Evolutionary conservation across 2,797 vertebrate genomes (phyloP), one percentile per base, ranked within the genome.

Genomic region (Momotus momota): DNA sequence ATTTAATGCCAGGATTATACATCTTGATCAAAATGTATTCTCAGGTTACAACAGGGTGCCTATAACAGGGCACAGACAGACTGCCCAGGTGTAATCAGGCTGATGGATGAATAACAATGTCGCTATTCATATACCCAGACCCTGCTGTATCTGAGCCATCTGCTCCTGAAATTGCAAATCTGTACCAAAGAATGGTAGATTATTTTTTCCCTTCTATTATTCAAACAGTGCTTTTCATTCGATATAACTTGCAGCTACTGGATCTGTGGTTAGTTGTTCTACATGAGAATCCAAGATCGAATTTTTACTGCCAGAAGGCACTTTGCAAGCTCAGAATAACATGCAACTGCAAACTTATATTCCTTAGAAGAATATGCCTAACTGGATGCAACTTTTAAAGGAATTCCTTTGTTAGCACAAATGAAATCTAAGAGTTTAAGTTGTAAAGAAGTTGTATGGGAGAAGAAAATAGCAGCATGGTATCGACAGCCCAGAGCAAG

Each of bases 51-150:
- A 55, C 23, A 62, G 72, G 62, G 41, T 52, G 62, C 58, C 87
- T 96, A 5, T 79, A 80, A 86, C 46, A 69, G 64, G 69, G 69
- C 67, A 94, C 89, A 93, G 91, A 61, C 85, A 93, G 80, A 23
- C 33, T 73, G 78, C 87, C 84, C 73, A 93, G 86, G 75, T 93
- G 72, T 67, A 94, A 95, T 67, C 70, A 92, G 92, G 69, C 83
- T 88, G 81, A 84, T 43, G 86, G 79, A 46, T 38, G 41, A 85
- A 49, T 21, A 94, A 96, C 95, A 96, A 91, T 93, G 91, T 88
- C 12, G 4, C 83, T 72, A 92, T 96, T 97, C 86, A 95, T 38
- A 62, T 11, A 57, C 8, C 27, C 86, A 91, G 75, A 80, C 70
- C 35, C 81, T 65, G 88, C 75, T 67, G 52, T 70, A 90, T 88